A percentile compares a stretch with the other conserved stretches of the same genome.
Evolutionary conservation across 2,797 vertebrate species (phyloP).

Genomic region (Zalophus californianus): DNA sequence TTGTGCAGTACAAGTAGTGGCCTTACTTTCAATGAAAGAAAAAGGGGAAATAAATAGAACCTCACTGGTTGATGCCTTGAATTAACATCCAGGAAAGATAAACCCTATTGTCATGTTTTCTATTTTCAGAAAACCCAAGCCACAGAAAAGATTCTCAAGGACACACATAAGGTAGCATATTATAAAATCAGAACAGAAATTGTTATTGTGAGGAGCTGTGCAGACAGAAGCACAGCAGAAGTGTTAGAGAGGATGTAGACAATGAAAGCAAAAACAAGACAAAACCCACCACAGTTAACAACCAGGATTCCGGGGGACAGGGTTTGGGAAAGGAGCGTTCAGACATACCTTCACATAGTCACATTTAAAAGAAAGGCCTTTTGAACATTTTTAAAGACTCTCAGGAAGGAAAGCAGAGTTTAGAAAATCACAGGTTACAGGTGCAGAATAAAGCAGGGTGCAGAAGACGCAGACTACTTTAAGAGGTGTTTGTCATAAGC

Average conservation of each 20-base stretch:
- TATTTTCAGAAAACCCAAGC: slow-evolving; percentile 45
- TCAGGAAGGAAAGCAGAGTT: slow-evolving; percentile 70
- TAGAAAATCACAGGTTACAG: slow-evolving; percentile 60
- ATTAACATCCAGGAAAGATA: slow-evolving; percentile 75
- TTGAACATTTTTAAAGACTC: not conserved
- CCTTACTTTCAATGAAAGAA: slow-evolving; percentile 61
- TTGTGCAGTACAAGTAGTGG: slow-evolving; percentile 64
- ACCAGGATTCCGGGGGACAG: not conserved
- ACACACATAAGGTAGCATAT: not conserved
- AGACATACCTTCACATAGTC: slow-evolving; percentile 42
- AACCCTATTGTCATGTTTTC: not conserved
- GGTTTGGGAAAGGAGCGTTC: not conserved
- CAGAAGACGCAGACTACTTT: not conserved
- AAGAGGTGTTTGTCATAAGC: slow-evolving; percentile 26
- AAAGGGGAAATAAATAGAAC: slow-evolving; percentile 67
- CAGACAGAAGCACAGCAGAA: slow-evolving; percentile 2
- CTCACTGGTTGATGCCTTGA: slow-evolving; percentile 82
- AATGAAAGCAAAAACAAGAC: not conserved
- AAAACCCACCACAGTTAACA: slow-evolving; percentile 56
- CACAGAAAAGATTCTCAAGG: slow-evolving; percentile 34
- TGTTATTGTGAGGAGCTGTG: not conserved
- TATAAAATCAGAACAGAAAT: not conserved
- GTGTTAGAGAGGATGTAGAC: slow-evolving; percentile 40
- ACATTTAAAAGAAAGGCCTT: slow-evolving; percentile 63
- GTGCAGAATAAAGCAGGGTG: slow-evolving; percentile 28